phyloP scores from a whole-genome alignment of 2,797 vertebrate genomes.

The Fistularia tabacaria region DNA sequence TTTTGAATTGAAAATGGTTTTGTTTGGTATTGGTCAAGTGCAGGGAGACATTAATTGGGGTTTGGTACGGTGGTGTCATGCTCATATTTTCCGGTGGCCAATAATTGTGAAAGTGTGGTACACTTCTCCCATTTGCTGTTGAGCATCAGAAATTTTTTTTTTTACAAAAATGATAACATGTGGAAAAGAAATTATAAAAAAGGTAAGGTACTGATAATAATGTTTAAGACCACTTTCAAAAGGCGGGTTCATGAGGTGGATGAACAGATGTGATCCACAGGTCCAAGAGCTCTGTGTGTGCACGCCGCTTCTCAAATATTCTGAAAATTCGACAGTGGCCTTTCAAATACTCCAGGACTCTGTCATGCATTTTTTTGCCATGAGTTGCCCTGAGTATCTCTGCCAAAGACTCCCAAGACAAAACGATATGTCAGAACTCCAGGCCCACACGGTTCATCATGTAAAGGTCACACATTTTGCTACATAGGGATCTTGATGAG shows the following conservation, averaged over 20 bases:
- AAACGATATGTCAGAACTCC: slow-evolving; percentile 64
- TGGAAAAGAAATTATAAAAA: too few species aligned
- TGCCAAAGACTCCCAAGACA: slow-evolving; percentile 68
- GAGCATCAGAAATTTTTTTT: too few species aligned
- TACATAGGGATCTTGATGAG: slow-evolving; percentile 50
- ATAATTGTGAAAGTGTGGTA: too few species aligned
- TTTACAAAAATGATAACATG: too few species aligned
- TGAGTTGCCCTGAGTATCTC: slow-evolving; percentile 51
- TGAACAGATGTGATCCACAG: slow-evolving; percentile 44
- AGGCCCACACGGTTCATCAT: slow-evolving; percentile 65
- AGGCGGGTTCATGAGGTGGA: slow-evolving; percentile 33
- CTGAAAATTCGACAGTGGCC: slow-evolving; percentile 68
- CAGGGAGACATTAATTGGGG: too few species aligned
- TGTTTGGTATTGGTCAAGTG: too few species aligned
- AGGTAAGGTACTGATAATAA: too few species aligned
- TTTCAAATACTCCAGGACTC: slow-evolving; percentile 59
- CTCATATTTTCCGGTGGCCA: too few species aligned
- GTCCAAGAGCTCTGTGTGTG: slow-evolving; percentile 20
- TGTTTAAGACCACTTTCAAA: slow-evolving; percentile 23
- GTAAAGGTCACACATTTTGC: slow-evolving; percentile 71
- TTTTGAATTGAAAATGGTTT: too few species aligned
- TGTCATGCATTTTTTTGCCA: slow-evolving; percentile 59
- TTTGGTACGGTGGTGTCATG: too few species aligned
- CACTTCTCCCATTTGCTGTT: too few species aligned
- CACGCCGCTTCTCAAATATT: slow-evolving; percentile 63